Evolutionary conservation across 1,140 invertebrate genomes (phyloP), one percentile per base, ranked within the genome.

Genomic region (Drosophila orena): DNA sequence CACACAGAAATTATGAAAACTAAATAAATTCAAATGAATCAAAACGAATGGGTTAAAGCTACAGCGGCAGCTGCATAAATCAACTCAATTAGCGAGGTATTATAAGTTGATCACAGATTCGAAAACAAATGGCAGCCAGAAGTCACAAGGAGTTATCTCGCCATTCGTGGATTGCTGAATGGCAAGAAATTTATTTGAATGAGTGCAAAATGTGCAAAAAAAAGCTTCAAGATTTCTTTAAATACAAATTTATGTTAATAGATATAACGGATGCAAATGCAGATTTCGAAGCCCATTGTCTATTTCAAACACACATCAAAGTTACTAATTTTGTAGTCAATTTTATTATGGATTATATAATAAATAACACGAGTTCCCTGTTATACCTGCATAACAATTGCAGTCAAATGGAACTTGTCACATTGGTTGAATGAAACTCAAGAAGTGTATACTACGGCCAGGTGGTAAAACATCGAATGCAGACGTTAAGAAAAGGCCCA

Each of bases 1-100:
- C 17, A 74, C 44, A 68, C 62, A 35, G 22, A 75, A 75, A 65
- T 75, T 58, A 75, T 66, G 71, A 66, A 56, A 79, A 49, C 75
- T 83, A 83, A 83, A 83, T 79, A 84, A 89, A 85, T 86, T 85
- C 77, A 85, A 81, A 85, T 85, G 79, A 85, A 84, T 89, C 83
- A 88, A 86, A 78, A 56, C 37, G 60, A 54, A 64, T 52, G 58
- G 47, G 38, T 12, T 17, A 34, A 57, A 62, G 40, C 38, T 34
- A 47, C 40, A 46, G 64, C 75, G 64, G 78, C 59, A 70, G 86
- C 71, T 89, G 84, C 84, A 88, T 88, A 88, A 88, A 88, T 88
- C 84, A 88, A 89, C 75, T 88, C 84, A 88, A 88, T 89, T 88
- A 88, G 84, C 66, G 76, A 79, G 65, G 66, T 81, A 89, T 88